Percentiles rank a stretch among this genome's conserved stretches.
Conservation (phyloP, 1,140 invertebrate species). For the Oedothorax gibbosus region DNA sequence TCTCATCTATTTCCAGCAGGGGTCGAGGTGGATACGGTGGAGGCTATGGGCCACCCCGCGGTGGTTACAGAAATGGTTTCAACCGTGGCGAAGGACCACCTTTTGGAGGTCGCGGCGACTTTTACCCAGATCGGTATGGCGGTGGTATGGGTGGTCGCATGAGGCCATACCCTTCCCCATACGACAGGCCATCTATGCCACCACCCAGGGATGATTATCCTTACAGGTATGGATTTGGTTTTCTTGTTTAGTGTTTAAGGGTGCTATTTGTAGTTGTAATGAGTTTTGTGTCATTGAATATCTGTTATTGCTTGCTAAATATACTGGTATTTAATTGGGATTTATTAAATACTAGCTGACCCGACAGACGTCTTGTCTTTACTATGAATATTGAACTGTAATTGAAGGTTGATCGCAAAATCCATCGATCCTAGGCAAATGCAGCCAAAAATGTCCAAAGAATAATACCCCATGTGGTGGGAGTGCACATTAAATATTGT, state of each 20-base stretch:
- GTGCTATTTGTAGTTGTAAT: too few relatives aligned
- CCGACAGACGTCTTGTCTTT: too few relatives aligned
- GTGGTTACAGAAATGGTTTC: constrained; percentile 33
- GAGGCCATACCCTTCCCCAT: constrained; percentile 33
- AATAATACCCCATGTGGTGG: too few relatives aligned
- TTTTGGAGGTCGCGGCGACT: not conserved
- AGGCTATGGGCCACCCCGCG: not conserved
- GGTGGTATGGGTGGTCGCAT: constrained; percentile 14
- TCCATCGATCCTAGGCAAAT: too few relatives aligned
- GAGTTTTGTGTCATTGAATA: too few relatives aligned
- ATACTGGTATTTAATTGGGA: not conserved
- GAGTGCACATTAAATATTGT: too few relatives aligned
- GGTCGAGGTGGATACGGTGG: not conserved
- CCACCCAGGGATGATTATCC: constrained; percentile 25
- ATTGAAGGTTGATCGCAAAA: too few relatives aligned
- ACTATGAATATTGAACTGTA: too few relatives aligned
- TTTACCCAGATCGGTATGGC: constrained; percentile 18
- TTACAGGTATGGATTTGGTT: not conserved
- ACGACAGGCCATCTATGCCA: constrained; percentile 19
- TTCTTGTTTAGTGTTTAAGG: not conserved
- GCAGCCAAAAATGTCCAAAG: too few relatives aligned
- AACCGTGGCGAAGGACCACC: not conserved
- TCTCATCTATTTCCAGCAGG: not conserved
- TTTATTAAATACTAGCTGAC: too few relatives aligned
- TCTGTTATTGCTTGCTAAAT: too few relatives aligned